Evolutionary conservation across 1,140 invertebrate genomes (phyloP).

Genomic region (Bombus terrestris): DNA sequence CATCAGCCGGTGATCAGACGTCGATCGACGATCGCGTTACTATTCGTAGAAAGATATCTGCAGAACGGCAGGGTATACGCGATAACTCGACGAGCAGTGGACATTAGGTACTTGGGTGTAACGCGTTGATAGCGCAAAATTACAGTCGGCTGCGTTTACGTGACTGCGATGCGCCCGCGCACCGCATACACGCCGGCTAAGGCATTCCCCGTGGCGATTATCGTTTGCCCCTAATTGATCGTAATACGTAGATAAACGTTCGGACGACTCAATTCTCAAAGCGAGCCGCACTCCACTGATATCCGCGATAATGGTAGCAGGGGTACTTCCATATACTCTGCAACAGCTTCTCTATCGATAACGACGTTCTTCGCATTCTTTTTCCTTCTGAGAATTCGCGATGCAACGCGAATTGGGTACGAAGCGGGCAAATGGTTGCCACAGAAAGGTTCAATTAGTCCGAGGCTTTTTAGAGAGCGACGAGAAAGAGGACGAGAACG

Average conservation of each 20-base stretch:
- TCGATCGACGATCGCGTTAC: background rate
- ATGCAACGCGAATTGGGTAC: constrained; percentile 34
- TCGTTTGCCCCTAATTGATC: constrained; percentile 71
- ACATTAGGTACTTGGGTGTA: constrained; percentile 53
- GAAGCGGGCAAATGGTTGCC: constrained; percentile 43
- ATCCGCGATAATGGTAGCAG: constrained; percentile 1
- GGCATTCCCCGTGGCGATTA: constrained; percentile 67
- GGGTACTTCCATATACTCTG: background rate
- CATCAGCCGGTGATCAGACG: background rate
- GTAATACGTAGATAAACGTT: constrained; percentile 71
- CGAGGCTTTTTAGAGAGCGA: constrained; percentile 52
- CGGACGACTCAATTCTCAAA: constrained; percentile 65
- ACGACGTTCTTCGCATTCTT: background rate
- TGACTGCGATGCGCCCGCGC: constrained; percentile 45
- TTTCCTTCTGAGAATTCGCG: background rate
- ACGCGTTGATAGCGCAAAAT: constrained; percentile 58
- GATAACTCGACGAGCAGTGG: constrained; percentile 61
- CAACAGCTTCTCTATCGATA: no score
- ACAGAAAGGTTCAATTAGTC: constrained; percentile 55
- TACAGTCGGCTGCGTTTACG: constrained; percentile 65
- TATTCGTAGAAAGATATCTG: constrained; percentile 42
- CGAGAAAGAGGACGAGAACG: background rate
- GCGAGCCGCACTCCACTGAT: constrained; percentile 53
- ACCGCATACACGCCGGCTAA: constrained; percentile 30
- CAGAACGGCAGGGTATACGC: constrained; percentile 13